Percentiles rank a stretch among this genome's conserved stretches.
phyloP scores from a whole-genome alignment of 2,797 vertebrate genomes.

The Poecile montanus region DNA sequence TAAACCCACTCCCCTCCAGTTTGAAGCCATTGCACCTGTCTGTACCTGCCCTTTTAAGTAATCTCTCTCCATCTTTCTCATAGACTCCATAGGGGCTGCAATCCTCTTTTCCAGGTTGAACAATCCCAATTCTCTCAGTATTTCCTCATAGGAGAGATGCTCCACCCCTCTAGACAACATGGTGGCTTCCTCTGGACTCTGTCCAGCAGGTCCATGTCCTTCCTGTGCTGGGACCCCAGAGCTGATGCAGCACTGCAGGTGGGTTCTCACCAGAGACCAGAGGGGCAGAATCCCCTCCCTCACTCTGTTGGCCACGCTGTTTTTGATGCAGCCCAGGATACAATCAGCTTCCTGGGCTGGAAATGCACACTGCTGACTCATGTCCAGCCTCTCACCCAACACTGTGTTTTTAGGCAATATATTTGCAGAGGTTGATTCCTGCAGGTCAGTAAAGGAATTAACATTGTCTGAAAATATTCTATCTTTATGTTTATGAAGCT shows the following conservation, averaged over 20 bases:
- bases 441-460: background rate
- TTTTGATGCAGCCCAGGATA: background rate
- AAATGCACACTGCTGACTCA: background rate
- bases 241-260: background rate
- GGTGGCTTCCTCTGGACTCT: background rate
- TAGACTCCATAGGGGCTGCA: accelerated
- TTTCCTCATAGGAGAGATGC: background rate
- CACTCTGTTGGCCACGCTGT: accelerated
- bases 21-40: background rate
- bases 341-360: background rate
- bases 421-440: background rate
- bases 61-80: background rate
- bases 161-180: background rate
- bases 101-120: background rate
- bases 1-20: background rate
- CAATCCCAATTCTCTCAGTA: background rate
- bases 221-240: background rate
- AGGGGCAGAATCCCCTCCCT: background rate
- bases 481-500: background rate
- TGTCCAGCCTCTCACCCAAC: background rate
- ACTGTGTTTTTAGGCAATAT: background rate
- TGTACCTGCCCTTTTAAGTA: background rate
- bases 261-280: background rate
- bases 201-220: background rate
- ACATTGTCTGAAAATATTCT: background rate